Evolutionary conservation across 2,888 invertebrate species (phyloP).

Genomic region (Panzeria rudis): DNA sequence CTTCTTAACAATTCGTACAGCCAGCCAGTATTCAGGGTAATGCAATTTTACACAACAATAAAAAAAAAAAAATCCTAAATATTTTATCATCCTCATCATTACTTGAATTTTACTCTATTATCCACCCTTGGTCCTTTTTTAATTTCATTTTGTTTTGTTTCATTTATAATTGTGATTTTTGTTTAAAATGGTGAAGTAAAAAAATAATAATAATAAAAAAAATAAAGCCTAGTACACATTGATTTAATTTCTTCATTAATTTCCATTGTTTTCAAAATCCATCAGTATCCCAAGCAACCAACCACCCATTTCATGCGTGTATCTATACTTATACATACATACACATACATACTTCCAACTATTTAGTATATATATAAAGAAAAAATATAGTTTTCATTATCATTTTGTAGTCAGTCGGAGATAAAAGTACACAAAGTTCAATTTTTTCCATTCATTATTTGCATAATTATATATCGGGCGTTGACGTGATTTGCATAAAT

Average conservation of each 20-base stretch:
- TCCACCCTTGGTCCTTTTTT: slow-evolving; percentile 42
- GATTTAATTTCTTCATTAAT: slow-evolving; percentile 72
- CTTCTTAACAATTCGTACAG: slow-evolving; percentile 1
- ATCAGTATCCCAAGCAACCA: slow-evolving; percentile 25
- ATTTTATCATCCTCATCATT: slow-evolving; percentile 63
- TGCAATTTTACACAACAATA: slow-evolving; percentile 61
- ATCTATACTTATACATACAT: not conserved
- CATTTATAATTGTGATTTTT: slow-evolving; percentile 55
- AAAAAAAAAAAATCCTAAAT: not conserved
- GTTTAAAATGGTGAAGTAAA: slow-evolving; percentile 28
- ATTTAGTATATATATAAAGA: not conserved
- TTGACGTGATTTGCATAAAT: slow-evolving; percentile 72
- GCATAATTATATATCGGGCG: slow-evolving; percentile 72
- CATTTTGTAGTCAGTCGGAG: slow-evolving; percentile 42
- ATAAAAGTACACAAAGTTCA: slow-evolving; percentile 4
- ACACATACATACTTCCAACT: not conserved
- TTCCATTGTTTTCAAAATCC: slow-evolving; percentile 64
- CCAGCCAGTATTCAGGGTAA: slow-evolving; percentile 37
- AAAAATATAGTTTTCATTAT: slow-evolving; percentile 56
- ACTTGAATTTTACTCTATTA: slow-evolving; percentile 40
- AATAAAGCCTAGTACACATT: slow-evolving; percentile 36
- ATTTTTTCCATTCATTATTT: slow-evolving; percentile 57
- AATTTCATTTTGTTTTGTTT: slow-evolving; percentile 41
- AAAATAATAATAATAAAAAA: not conserved
- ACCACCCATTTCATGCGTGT: slow-evolving; percentile 15